Evolutionary conservation across 2,797 vertebrate species (phyloP).

Genomic region (Cryptoprocta ferox): DNA sequence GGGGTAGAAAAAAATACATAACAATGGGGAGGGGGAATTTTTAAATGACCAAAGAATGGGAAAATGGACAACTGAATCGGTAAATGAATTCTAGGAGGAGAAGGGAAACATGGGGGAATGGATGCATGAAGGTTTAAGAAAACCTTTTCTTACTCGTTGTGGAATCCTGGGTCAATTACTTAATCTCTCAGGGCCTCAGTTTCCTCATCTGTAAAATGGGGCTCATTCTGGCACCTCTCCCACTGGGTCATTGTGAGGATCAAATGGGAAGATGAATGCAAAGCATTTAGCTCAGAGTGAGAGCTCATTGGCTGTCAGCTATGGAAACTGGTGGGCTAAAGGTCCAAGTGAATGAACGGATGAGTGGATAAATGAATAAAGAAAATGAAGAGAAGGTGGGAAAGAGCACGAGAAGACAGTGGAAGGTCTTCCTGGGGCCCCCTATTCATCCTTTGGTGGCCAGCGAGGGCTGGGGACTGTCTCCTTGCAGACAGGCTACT

Average conservation of each 20-base stretch:
- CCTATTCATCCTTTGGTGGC: constrained; percentile 68
- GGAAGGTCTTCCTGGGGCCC: not conserved
- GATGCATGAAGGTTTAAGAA: not conserved
- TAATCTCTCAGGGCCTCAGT: not conserved
- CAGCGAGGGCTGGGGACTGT: constrained; percentile 82
- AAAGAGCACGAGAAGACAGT: not conserved
- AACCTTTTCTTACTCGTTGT: not conserved
- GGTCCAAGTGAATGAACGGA: not conserved
- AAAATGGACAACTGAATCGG: not conserved
- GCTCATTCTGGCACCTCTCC: not conserved
- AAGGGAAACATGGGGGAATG: not conserved
- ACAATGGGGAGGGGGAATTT: not conserved
- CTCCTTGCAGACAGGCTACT: constrained; percentile 84
- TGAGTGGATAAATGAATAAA: not conserved
- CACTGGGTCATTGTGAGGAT: not conserved
- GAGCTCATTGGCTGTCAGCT: not conserved
- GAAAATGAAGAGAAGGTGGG: not conserved
- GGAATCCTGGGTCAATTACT: not conserved
- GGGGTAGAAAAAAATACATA: not conserved
- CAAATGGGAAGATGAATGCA: not conserved
- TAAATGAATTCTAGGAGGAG: not conserved
- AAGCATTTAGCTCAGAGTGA: not conserved
- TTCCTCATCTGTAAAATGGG: not conserved
- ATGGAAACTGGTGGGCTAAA: not conserved
- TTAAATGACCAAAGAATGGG: not conserved